Base-by-base conservation (phyloP, 2,888 invertebrate species). In the Seira ritae region DNA sequence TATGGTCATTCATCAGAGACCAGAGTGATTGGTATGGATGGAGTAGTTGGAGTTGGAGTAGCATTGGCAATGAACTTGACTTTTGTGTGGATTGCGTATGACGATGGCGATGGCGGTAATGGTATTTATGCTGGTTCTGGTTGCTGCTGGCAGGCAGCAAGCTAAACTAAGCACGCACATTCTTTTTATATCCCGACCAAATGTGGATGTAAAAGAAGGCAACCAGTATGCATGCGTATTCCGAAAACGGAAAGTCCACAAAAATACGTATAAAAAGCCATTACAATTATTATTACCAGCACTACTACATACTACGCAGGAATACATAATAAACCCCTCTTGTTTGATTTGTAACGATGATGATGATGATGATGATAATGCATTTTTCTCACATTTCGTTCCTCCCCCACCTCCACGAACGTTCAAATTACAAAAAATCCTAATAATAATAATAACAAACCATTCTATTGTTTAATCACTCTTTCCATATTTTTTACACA, bases 381-480 rank as follows among this genome's bases (percentile, higher is more conserved):
- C 73, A 65, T 23, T 80, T 80, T 80, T 73, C 68, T 71, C 79
- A 79, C 74, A 69, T 74, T 74, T 23, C 23, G 65, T 50, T 80
- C 73, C 80, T 60, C 80, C 79, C 31, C 65, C 23, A 78, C 23
- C 37, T 31, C 62, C 62, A 73, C 73, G 60, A 73, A 31, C 31
- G 22, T n/a, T 62, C 22, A 46, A 68, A 70, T 70, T 70, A 70
- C 73, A 62, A 17, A 60, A 46, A 37, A 55, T 12, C 55, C 6
- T 31, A n/a, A 31, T 31, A 31, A 55, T 12, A 55, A 62, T 62
- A 62, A 73, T 73, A 73, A 62, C 24, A 23, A 31, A 19, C 24
- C 37, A 31, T 23, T 65, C 50, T 20, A 62, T 71, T 78, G 73
- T 73, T 62, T 73, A 73, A 73, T 73, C 73, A 73, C 71, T 78